phyloP scores from a whole-genome alignment of 1,140 invertebrate genomes.

The Bombus superbus region DNA sequence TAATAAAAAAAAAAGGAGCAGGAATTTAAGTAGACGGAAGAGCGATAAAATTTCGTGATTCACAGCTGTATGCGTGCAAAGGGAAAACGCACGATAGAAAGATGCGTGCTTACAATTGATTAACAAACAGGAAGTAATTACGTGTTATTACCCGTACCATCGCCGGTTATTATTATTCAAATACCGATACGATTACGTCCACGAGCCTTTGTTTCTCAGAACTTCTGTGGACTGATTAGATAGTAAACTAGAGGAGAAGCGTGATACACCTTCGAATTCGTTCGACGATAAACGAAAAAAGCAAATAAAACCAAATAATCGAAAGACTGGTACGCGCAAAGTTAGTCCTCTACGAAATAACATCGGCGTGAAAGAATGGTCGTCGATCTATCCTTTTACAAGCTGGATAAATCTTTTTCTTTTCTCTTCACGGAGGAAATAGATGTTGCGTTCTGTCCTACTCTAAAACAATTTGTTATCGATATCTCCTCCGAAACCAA shows the following conservation, averaged over 20 bases:
- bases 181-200: conserved; percentile 13
- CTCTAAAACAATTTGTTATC: neutral
- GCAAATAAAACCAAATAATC: neutral
- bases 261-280: neutral
- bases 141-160: neutral
- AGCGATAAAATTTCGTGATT: conserved; percentile 3
- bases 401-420: neutral
- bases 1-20: neutral
- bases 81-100: neutral
- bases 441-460: accelerated
- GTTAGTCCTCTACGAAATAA: neutral
- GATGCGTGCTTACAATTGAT: neutral
- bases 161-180: conserved; percentile 12
- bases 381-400: no score
- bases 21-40: neutral
- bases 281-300: neutral
- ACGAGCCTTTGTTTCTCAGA: conserved; percentile 13
- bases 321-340: neutral
- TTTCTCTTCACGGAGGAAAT: neutral
- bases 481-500: neutral
- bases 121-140: conserved; percentile 34
- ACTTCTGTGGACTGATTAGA: neutral
- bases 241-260: conserved; percentile 12
- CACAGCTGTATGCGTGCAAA: neutral
- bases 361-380: neutral